A percentile compares a stretch with the other conserved stretches of the same genome.
Conservation (phyloP, 2,113 vertebrate genomes). For the Melanocharis versteri region DNA sequence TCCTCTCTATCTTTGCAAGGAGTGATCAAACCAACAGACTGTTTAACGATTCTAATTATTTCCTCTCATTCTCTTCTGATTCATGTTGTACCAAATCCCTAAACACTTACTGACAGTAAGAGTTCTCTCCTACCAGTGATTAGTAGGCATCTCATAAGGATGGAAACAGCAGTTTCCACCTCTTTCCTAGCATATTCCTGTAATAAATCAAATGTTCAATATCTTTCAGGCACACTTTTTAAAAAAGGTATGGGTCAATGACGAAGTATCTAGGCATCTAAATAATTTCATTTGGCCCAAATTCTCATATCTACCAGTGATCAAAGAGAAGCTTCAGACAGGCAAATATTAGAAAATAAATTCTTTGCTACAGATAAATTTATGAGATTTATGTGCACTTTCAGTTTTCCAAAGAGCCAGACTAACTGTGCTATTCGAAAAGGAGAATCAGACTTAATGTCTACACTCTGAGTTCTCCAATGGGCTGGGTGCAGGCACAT, state of each 20-base stretch:
- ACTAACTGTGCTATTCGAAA: background rate
- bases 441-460: constrained; percentile 7
- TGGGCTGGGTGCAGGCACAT: background rate
- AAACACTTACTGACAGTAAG: background rate
- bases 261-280: background rate
- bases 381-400: background rate
- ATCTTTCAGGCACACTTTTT: background rate
- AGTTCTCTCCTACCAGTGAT: background rate
- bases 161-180: background rate
- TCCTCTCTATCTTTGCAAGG: background rate
- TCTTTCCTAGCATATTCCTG: background rate
- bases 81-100: background rate
- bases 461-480: background rate
- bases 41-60: background rate
- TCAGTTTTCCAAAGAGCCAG: background rate
- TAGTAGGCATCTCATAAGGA: background rate
- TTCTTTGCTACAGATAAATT: background rate
- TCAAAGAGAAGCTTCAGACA: background rate
- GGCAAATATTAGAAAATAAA: background rate
- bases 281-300: background rate
- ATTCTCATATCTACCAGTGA: background rate
- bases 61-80: background rate
- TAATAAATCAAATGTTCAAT: background rate
- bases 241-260: background rate
- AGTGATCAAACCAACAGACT: constrained; percentile 4